Conservation (phyloP, 1,140 invertebrate species). For the Diorhabda carinulata region DNA sequence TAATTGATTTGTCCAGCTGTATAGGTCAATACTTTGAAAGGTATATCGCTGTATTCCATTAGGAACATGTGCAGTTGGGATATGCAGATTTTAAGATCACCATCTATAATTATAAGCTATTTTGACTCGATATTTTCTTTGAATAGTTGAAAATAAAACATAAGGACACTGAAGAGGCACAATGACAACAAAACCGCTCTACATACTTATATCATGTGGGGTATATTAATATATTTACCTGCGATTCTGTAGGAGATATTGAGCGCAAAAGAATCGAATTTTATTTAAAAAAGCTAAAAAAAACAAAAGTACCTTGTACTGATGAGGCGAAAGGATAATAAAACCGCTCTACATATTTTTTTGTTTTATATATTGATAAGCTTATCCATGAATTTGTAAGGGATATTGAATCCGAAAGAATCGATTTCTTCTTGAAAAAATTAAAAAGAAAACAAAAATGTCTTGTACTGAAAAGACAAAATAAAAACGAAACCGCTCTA, state of each 20-base stretch:
- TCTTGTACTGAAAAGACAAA: too few species aligned
- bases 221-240: background rate
- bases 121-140: too few species aligned
- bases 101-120: slow-evolving; percentile 46
- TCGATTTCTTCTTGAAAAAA: slow-evolving; percentile 58
- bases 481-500: too few species aligned
- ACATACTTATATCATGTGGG: too few species aligned
- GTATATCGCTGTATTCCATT: slow-evolving; percentile 58
- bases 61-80: slow-evolving; percentile 67
- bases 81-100: slow-evolving; percentile 69
- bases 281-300: slow-evolving; percentile 41
- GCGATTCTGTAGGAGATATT: slow-evolving; percentile 74
- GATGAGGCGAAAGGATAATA: too few species aligned
- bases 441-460: too few species aligned
- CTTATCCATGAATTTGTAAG: slow-evolving; percentile 62
- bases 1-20: slow-evolving; percentile 81
- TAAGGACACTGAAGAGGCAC: too few species aligned
- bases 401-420: slow-evolving; percentile 70
- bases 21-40: slow-evolving; percentile 64
- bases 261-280: slow-evolving; percentile 70
- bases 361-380: too few species aligned
- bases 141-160: too few species aligned
- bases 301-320: too few species aligned
- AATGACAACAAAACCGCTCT: too few species aligned
- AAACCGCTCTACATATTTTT: too few species aligned